These are phyloP conservation scores for Phyllotis vaccarum DNA, from an alignment of 2,797 vertebrate genomes.

Conservation along the genomic window DNA sequence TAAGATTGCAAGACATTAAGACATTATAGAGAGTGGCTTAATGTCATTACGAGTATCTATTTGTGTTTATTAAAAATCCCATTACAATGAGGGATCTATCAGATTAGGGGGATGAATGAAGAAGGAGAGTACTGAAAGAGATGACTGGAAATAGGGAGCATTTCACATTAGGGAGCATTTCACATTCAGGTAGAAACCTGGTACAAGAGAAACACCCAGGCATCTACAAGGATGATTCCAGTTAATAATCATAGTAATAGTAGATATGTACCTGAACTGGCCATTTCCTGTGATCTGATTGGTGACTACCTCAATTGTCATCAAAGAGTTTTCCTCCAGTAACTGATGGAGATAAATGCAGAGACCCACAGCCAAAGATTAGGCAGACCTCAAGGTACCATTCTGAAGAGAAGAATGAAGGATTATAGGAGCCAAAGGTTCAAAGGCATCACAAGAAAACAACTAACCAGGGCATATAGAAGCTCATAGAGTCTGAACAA, in stretches of 20 bases:
- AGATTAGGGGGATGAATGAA: neutral
- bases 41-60: constrained; percentile 25
- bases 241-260: neutral
- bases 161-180: neutral
- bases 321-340: neutral
- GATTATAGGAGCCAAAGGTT: neutral
- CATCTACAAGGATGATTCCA: neutral
- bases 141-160: neutral
- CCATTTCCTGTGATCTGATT: neutral
- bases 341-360: neutral
- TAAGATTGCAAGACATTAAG: neutral
- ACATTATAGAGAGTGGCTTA: neutral
- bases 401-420: neutral
- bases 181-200: neutral
- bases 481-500: neutral
- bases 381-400: neutral
- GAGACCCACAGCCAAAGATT: neutral
- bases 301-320: neutral
- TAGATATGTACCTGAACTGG: neutral
- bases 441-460: neutral
- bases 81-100: neutral
- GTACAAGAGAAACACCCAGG: neutral
- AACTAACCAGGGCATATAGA: neutral
- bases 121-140: neutral
- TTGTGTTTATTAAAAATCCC: constrained; percentile 54